Base-by-base conservation (phyloP, 2,888 invertebrate genomes). In the Galeopsomyia nigrocyanea region DNA sequence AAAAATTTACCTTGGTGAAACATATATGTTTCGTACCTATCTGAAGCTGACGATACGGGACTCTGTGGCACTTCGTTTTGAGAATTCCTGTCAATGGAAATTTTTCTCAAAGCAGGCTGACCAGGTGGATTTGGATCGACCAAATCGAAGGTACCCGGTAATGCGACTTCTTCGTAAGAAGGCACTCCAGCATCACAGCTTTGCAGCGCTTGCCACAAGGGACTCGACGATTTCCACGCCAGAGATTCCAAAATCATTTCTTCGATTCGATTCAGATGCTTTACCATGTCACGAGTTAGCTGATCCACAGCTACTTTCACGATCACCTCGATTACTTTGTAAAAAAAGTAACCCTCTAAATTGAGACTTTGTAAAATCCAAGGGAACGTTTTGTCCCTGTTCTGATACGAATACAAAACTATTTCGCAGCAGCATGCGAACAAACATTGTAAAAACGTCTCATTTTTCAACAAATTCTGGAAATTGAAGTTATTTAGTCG, bases 241-340 rank as follows among this genome's bases (percentile, higher is more conserved):
- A 96, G 86, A 9, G 93, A 93, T 83, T 99, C 99, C 68, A 99
- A 88, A 68, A 98, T 95, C 81, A 93, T 93, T 87, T 99, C 99
- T 87, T 99, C 99, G 66, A 98, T 94, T 92, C 95, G 83, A 87
- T 96, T 98, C 51, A 99, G 89, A 88, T 99, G 97, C 83, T 98
- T 98, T 19, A 99, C 95, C 76, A 97, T 92, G 82, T 96, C 95
- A 56, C 98, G 90, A 26, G 95, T 94, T 19, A 98, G 89, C 66
- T 94, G 92, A 79, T 95, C 95, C 75, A 96, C 95, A 0, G 95
- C 93, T 3, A 93, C 91, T 72, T 95, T 90, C 14, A 99, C 96
- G 57, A 98, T 94, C 21, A 97, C 90, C 88, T 99, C 99, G 77
- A 99, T 97, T 56, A 99, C 94, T 89, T 97, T 97, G 86, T 96